phyloP scores from a whole-genome alignment of 2,888 invertebrate species.

The Standfussiana lucernea region DNA sequence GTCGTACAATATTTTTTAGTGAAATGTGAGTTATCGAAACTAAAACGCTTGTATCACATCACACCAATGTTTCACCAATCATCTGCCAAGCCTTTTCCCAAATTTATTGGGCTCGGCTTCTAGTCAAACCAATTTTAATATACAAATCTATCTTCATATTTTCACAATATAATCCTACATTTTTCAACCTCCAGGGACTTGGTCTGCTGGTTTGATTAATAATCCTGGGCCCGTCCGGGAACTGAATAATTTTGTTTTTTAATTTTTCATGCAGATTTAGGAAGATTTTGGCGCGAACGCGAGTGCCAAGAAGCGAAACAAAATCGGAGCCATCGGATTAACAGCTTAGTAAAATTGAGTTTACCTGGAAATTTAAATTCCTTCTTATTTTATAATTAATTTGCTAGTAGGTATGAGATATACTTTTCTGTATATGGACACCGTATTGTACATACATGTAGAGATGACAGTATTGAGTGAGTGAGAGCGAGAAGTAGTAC shows the following conservation, averaged over 20 bases:
- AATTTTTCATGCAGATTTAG: slow-evolving; percentile 33
- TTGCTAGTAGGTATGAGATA: background rate
- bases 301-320: slow-evolving; percentile 10
- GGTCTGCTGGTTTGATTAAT: slow-evolving; percentile 35
- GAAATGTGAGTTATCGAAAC: background rate
- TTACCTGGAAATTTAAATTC: slow-evolving; percentile 8
- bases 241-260: slow-evolving; percentile 26
- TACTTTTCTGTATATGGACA: background rate
- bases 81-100: background rate
- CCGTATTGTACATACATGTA: background rate
- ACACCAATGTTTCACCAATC: background rate
- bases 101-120: background rate
- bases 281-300: slow-evolving; percentile 13
- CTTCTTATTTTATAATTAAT: background rate
- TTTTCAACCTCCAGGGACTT: slow-evolving; percentile 11
- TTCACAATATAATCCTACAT: slow-evolving; percentile 16
- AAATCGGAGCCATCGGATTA: slow-evolving; percentile 25
- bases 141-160: background rate
- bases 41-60: background rate
- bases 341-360: slow-evolving; percentile 30
- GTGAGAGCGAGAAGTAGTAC: background rate
- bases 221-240: slow-evolving; percentile 22
- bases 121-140: slow-evolving; percentile 8
- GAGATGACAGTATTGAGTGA: background rate
- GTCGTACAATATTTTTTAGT: background rate